phyloP scores from a whole-genome alignment of 2,888 invertebrate species.

The Eristalis pertinax region DNA sequence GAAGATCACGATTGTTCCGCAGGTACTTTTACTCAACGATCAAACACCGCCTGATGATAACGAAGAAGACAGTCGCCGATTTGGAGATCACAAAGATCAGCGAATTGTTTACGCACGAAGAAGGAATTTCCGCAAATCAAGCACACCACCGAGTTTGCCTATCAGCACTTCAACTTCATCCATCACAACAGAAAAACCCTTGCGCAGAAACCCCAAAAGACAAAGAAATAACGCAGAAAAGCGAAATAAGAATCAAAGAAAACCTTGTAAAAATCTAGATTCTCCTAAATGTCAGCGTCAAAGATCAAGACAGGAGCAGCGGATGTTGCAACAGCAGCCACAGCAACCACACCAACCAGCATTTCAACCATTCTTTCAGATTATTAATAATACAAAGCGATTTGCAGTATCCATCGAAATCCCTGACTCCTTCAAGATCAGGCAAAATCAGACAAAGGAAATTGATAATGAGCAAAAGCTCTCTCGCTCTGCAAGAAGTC shows the following conservation, averaged over 20 bases:
- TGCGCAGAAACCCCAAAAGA: slow-evolving; percentile 58
- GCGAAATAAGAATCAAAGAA: slow-evolving; percentile 75
- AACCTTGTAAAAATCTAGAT: slow-evolving; percentile 79
- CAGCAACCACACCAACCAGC: slow-evolving; percentile 77
- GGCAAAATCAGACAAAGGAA: slow-evolving; percentile 73
- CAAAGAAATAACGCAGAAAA: slow-evolving; percentile 66
- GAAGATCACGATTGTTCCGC: slow-evolving; percentile 79
- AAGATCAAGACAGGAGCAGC: slow-evolving; percentile 78
- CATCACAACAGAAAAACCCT: slow-evolving; percentile 74
- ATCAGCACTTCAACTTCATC: slow-evolving; percentile 64
- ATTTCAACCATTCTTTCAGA: slow-evolving; percentile 78
- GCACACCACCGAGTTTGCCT: slow-evolving; percentile 26
- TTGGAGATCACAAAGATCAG: slow-evolving; percentile 66
- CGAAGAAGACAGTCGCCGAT: slow-evolving; percentile 57
- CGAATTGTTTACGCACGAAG: slow-evolving; percentile 48
- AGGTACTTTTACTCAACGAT: slow-evolving; percentile 79
- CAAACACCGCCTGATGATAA: slow-evolving; percentile 75
- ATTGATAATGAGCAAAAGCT: slow-evolving; percentile 73
- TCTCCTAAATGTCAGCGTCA: slow-evolving; percentile 79
- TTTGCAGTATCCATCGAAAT: slow-evolving; percentile 80
- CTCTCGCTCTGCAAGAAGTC: slow-evolving; percentile 77
- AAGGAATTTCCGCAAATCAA: slow-evolving; percentile 67
- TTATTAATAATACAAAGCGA: slow-evolving; percentile 78
- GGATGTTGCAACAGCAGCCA: slow-evolving; percentile 78
- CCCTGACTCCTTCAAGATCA: slow-evolving; percentile 78